Conservation (phyloP, 2,113 vertebrate species). For the Anoplopoma fimbria region DNA sequence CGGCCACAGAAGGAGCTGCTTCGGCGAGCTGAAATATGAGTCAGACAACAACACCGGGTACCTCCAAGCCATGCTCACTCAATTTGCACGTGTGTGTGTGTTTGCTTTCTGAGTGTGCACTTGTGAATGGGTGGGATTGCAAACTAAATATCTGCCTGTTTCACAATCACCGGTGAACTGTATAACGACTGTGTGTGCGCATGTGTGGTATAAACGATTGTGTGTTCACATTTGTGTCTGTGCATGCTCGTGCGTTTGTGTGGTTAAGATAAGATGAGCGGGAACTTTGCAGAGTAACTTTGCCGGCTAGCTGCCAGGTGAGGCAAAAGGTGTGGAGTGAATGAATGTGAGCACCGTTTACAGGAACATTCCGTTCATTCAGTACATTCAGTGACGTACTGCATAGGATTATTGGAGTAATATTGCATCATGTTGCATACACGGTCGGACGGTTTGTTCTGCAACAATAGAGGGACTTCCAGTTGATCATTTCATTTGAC, state of each 20-base stretch:
- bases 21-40: slow-evolving; percentile 63
- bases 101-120: slow-evolving; percentile 8
- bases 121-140: slow-evolving; percentile 23
- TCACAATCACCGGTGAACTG: neutral
- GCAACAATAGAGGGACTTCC: neutral
- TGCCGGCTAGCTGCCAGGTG: neutral
- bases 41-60: slow-evolving; percentile 70
- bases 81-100: slow-evolving; percentile 19
- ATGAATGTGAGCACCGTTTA: neutral
- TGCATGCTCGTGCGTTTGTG: slow-evolving; percentile 5
- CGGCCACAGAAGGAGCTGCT: slow-evolving; percentile 63
- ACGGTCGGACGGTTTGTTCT: neutral
- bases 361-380: slow-evolving; percentile 34
- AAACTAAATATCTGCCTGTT: neutral
- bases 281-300: neutral
- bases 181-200: neutral
- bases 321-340: slow-evolving; percentile 1
- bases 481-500: neutral
- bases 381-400: slow-evolving; percentile 7
- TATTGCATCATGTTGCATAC: neutral
- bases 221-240: neutral
- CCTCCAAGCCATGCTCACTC: slow-evolving; percentile 61
- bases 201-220: neutral
- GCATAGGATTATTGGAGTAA: neutral
- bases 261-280: slow-evolving; percentile 25